Conservation (phyloP, 2,113 vertebrate genomes). For the Meleagris gallopavo region DNA sequence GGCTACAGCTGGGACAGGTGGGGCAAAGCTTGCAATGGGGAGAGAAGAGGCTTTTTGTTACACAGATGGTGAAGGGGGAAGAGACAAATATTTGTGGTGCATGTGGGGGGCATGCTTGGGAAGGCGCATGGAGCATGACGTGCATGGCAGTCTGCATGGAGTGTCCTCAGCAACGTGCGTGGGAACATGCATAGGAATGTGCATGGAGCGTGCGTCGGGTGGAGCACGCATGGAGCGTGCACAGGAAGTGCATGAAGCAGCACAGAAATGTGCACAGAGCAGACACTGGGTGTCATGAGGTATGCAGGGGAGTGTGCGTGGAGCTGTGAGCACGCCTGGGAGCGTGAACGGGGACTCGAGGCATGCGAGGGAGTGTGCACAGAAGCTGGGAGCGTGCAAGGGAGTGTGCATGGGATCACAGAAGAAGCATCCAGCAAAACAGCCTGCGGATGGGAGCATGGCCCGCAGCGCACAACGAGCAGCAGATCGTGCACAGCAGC, state of each 20-base stretch:
- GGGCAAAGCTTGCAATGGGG: not conserved
- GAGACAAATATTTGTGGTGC: not conserved
- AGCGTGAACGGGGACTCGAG: too few species aligned
- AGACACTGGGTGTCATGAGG: too few species aligned
- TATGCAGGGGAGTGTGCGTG: not conserved
- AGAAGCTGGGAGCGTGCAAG: not conserved
- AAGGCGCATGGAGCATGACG: not conserved
- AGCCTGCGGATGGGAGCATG: not conserved
- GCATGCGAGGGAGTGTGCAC: not conserved
- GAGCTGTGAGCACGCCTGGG: not conserved
- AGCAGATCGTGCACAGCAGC: not conserved
- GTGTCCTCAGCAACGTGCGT: accelerated
- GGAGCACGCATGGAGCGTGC: not conserved
- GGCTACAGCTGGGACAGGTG: not conserved
- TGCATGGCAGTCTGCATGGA: not conserved
- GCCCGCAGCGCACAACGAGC: too few species aligned
- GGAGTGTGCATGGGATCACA: not conserved
- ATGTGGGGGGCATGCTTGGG: accelerated
- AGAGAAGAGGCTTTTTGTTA: accelerated
- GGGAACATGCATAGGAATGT: not conserved
- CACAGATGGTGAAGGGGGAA: not conserved
- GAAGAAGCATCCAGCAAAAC: not conserved
- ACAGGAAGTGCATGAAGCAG: not conserved
- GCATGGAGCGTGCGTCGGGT: not conserved
- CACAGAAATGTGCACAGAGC: not conserved